Evolutionary conservation across 2,888 invertebrate species (phyloP).

Genomic region (Apantesis nais): DNA sequence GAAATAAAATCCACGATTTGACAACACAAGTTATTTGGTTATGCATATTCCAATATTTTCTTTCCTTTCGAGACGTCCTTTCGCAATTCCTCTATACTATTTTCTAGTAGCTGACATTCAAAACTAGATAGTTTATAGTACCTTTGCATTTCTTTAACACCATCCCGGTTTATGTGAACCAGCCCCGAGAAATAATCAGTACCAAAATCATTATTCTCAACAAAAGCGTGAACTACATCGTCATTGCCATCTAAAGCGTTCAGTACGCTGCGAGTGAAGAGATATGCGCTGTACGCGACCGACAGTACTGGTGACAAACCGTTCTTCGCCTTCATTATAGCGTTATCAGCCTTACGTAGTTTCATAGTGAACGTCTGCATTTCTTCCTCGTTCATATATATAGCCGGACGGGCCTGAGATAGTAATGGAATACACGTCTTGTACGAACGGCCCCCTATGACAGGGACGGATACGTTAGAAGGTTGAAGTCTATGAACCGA

Average conservation of each 20-base stretch:
- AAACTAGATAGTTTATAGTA: constrained; percentile 58
- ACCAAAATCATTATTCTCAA: constrained; percentile 75
- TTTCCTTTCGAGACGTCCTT: constrained; percentile 64
- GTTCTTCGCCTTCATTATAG: constrained; percentile 87
- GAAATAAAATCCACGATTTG: not conserved
- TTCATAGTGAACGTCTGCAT: constrained; percentile 64
- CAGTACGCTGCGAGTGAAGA: constrained; percentile 85
- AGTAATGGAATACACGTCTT: constrained; percentile 91
- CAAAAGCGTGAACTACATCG: constrained; percentile 58
- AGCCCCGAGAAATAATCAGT: constrained; percentile 68
- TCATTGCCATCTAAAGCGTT: constrained; percentile 71
- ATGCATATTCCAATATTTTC: constrained; percentile 61
- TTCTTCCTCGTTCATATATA: constrained; percentile 75
- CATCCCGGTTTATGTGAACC: constrained; percentile 58
- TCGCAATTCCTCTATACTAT: constrained; percentile 60
- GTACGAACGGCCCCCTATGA: constrained; percentile 91
- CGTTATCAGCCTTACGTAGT: constrained; percentile 87
- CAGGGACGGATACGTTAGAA: constrained; percentile 88
- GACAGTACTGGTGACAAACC: constrained; percentile 87
- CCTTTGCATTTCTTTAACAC: constrained; percentile 63
- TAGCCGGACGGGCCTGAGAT: constrained; percentile 88
- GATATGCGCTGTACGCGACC: constrained; percentile 87
- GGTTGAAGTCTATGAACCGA: constrained; percentile 87
- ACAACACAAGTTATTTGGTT: not conserved
- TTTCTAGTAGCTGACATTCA: constrained; percentile 66